Evolutionary conservation across 2,797 vertebrate genomes (phyloP), one percentile per base, ranked within the genome.

Genomic region (Poecilia picta): DNA sequence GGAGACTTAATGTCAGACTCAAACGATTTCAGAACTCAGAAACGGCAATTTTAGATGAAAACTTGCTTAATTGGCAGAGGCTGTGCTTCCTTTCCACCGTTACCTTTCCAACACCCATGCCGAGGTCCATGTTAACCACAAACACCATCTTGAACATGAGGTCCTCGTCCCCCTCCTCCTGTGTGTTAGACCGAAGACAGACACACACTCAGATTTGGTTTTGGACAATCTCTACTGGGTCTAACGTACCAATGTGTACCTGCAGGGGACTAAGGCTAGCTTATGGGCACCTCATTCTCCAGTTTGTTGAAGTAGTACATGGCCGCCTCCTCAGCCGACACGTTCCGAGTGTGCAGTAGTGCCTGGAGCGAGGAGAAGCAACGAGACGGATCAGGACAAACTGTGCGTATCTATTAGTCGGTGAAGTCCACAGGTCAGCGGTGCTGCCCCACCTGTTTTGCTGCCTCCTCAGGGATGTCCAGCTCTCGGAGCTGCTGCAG

Each of bases 261-360:
- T 94, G 91, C 76, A 79, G 68, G 79, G 84, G 85, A 94, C 92
- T 92, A 92, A 94, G 92, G 90, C 89, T 94, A 94, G 46, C 90
- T 92, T 93, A 92, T 91, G 84, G 89, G 91, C 91, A 96, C 96
- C 96, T 97, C 96, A 89, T 96, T 96, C 91, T 97, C 96, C 92
- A 97, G 93, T 88, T 96, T 96, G 95, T 96, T 95, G 93, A 97
- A 97, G 92, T 97, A 97, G 91, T 96, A 97, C 95, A 97, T 96
- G 75, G 96, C 96, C 49, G 97, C 97, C 87, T 96, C 96, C 83
- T 97, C 96, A 1, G 96, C 96, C 72, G 96, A 97, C 73, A 96
- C 95, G 55, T 97, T 97, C 85, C 95, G 92, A 51, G 96, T 97
- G 82, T 96, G 95, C 78, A 96, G 91, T 79, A 97, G 95, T 3